Evolutionary conservation across 1,140 invertebrate genomes (phyloP).

Genomic region (Drosophila insularis): DNA sequence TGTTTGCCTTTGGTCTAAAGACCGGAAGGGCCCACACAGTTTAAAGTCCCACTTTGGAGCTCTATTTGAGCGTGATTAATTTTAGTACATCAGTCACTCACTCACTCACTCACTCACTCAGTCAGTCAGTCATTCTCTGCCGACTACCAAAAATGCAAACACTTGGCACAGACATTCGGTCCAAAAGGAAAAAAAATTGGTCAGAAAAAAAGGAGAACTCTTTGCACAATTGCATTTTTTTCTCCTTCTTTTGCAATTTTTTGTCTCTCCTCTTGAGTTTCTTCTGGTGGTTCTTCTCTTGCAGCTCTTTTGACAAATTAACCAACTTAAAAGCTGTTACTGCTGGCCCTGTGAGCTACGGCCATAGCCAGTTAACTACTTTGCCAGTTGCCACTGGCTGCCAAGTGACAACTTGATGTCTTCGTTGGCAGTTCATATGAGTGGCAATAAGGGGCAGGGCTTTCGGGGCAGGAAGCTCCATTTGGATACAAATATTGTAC

Average conservation of each 20-base stretch:
- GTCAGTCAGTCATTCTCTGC: constrained; percentile 30
- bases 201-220: constrained; percentile 10
- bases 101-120: constrained; percentile 45
- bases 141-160: constrained; percentile 46
- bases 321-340: constrained; percentile 56
- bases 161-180: constrained; percentile 50
- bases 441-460: neutral
- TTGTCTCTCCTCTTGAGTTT: neutral
- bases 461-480: constrained; percentile 44
- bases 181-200: constrained; percentile 15
- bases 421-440: constrained; percentile 50
- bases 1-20: constrained; percentile 24
- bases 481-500: constrained; percentile 10
- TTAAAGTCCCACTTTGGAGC: constrained; percentile 59
- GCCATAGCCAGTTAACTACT: constrained; percentile 3
- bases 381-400: constrained; percentile 27
- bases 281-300: neutral
- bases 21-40: constrained; percentile 58
- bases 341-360: constrained; percentile 20
- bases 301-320: constrained; percentile 63
- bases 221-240: constrained; percentile 51
- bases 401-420: constrained; percentile 70
- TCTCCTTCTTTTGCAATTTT: constrained; percentile 14
- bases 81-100: constrained; percentile 64
- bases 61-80: constrained; percentile 78